A percentile compares a stretch with the other conserved stretches of the same genome.
These are phyloP conservation scores for Luscinia luscinia DNA, from an alignment of 2,797 vertebrate species.

Conservation along the genomic window DNA sequence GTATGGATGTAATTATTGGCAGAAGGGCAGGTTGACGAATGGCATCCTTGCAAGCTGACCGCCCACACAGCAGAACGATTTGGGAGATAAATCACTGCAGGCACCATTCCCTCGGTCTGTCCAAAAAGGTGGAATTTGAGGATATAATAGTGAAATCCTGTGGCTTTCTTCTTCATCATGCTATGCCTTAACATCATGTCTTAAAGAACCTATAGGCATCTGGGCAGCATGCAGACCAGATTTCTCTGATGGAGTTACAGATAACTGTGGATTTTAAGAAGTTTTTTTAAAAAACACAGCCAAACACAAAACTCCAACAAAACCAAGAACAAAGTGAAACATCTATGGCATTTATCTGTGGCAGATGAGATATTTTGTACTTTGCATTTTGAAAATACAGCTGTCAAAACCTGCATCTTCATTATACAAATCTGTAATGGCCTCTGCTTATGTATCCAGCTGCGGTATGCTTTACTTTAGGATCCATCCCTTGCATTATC, in stretches of 20 bases:
- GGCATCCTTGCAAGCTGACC: neutral
- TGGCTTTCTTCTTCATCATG: neutral
- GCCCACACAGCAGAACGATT: neutral
- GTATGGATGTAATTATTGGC: neutral
- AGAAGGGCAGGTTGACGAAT: neutral
- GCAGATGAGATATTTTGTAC: neutral
- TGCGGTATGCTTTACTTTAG: neutral
- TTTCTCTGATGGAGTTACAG: neutral
- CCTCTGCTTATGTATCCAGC: neutral
- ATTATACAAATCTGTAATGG: neutral
- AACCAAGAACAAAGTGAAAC: rapidly evolving
- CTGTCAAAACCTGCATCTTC: neutral
- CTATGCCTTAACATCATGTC: neutral
- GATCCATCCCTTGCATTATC: neutral
- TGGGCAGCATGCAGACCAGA: neutral
- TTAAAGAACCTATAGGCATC: neutral
- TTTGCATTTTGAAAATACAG: neutral
- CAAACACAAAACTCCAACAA: neutral
- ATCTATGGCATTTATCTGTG: neutral
- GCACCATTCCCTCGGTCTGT: neutral
- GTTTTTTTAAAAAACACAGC: neutral
- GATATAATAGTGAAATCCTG: neutral
- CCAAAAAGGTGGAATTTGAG: neutral
- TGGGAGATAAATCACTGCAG: neutral
- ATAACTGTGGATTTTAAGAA: neutral